phyloP scores from a whole-genome alignment of 2,113 vertebrate species.

The Eonycteris spelaea region DNA sequence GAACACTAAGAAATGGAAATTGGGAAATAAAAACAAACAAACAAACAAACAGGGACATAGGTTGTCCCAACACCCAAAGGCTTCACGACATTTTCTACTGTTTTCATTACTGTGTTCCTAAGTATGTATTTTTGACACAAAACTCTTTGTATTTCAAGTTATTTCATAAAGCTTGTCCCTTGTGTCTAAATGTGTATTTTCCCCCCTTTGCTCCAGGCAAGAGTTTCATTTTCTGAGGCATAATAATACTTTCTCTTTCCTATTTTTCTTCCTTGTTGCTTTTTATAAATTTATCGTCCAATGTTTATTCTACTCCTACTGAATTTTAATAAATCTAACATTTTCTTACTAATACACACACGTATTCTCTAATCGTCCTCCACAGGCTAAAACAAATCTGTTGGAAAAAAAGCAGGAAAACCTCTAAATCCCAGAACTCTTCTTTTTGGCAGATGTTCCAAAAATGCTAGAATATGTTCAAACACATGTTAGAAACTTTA shows the following conservation, averaged over 20 bases:
- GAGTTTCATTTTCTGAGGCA: background rate
- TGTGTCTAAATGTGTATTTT: background rate
- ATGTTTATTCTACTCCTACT: background rate
- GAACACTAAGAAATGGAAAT: background rate
- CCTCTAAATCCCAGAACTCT: background rate
- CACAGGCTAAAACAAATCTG: conserved; percentile 26
- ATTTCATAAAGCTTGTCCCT: background rate
- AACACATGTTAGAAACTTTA: background rate
- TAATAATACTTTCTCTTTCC: background rate
- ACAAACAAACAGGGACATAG: background rate
- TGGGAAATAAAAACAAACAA: background rate
- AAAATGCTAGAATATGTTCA: conserved; percentile 13
- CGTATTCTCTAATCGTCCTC: background rate
- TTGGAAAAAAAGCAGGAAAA: background rate
- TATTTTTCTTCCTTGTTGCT: background rate
- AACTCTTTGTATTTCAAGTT: background rate
- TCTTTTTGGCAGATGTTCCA: conserved; percentile 20
- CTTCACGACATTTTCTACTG: background rate
- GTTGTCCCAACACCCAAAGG: background rate
- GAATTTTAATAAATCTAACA: conserved; percentile 34
- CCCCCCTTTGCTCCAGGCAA: background rate
- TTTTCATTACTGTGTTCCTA: background rate
- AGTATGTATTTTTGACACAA: background rate
- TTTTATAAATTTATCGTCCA: background rate
- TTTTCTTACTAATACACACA: background rate